Percentiles rank a stretch among this genome's conserved stretches.
phyloP scores from a whole-genome alignment of 2,113 vertebrate species.

The Cygnus buccinator region DNA sequence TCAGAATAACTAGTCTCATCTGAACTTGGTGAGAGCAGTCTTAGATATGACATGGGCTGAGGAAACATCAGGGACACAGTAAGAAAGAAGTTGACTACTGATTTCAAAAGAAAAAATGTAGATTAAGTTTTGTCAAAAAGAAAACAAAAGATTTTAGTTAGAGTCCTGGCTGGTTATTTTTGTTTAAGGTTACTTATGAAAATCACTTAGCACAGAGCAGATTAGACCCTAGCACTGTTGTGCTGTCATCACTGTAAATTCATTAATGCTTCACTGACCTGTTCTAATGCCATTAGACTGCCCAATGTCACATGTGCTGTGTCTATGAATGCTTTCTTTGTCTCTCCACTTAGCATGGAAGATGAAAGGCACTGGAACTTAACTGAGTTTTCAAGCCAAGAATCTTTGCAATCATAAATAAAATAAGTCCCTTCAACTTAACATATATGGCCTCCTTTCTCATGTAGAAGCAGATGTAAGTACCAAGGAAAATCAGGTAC shows the following conservation, averaged over 20 bases:
- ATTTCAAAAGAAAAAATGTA: background rate
- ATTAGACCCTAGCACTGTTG: background rate
- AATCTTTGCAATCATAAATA: conserved; percentile 37
- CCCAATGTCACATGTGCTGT: conserved; percentile 25
- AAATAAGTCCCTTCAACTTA: conserved; percentile 14
- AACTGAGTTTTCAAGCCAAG: conserved; percentile 39
- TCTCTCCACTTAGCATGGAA: background rate
- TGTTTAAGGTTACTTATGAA: background rate
- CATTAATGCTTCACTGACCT: conserved; percentile 55
- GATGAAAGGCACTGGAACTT: conserved; percentile 24
- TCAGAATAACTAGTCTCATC: background rate
- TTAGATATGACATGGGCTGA: background rate
- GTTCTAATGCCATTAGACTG: conserved; percentile 40
- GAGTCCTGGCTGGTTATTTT: background rate
- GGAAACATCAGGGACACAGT: background rate
- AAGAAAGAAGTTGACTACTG: background rate
- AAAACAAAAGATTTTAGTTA: background rate
- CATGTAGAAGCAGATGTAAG: conserved; percentile 8
- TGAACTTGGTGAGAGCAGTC: background rate
- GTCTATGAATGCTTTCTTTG: conserved; percentile 62
- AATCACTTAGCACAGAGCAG: background rate
- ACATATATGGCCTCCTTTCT: conserved; percentile 15
- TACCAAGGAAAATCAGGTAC: conserved; percentile 22
- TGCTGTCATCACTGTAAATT: conserved; percentile 42
- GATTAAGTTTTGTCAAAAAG: background rate